phyloP scores from a whole-genome alignment of 2,113 vertebrate species.

The Ageneiosus marmoratus region DNA sequence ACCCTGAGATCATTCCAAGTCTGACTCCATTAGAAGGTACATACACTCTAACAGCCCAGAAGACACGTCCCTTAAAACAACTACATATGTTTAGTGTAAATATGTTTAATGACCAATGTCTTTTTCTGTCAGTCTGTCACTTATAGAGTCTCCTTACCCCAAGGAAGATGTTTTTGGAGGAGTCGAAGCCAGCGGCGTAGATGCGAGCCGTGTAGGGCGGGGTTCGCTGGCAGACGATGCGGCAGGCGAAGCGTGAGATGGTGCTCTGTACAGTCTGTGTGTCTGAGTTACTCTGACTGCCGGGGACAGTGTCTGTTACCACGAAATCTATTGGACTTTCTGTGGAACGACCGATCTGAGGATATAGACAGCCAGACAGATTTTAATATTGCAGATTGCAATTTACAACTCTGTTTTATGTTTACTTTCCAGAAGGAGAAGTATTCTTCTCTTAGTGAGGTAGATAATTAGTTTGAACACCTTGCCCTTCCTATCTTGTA shows the following conservation, averaged over 20 bases:
- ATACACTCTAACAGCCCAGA: background rate
- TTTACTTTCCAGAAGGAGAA: too few relatives aligned
- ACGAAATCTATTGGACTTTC: constrained; percentile 98
- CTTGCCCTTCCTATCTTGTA: background rate
- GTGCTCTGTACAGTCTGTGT: constrained; percentile 97
- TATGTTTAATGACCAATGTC: background rate
- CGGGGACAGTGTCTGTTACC: constrained; percentile 95
- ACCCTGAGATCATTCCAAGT: background rate
- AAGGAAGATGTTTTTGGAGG: constrained; percentile 98
- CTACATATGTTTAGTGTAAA: background rate
- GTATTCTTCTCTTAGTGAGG: too few relatives aligned
- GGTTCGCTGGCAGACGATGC: constrained; percentile 94
- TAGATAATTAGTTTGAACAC: background rate
- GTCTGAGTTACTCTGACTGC: constrained; percentile 92
- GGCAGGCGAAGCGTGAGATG: constrained; percentile 97
- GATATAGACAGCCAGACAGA: background rate
- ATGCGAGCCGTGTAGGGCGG: constrained; percentile 94
- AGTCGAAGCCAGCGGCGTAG: constrained; percentile 97
- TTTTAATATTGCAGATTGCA: background rate
- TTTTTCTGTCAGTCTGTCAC: background rate
- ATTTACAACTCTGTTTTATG: background rate
- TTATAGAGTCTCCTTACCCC: constrained; percentile 78
- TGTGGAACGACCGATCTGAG: constrained; percentile 93
- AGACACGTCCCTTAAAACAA: background rate
- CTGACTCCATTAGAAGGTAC: background rate